These are phyloP conservation scores for Anolis carolinensis DNA, from an alignment of 2,113 vertebrate species.

Conservation along the genomic window DNA sequence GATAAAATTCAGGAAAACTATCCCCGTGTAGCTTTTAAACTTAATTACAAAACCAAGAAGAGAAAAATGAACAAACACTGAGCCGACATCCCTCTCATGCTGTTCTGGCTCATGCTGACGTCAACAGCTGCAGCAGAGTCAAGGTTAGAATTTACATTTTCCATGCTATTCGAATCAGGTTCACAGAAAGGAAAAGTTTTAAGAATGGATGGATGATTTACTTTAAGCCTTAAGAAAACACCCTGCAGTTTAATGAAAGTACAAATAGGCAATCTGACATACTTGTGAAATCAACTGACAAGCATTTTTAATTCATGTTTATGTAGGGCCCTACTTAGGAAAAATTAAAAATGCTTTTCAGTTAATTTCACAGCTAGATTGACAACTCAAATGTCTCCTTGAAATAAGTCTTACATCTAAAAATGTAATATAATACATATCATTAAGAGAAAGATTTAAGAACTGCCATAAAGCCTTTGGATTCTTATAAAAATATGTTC, in stretches of 20 bases:
- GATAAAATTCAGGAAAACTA: background rate
- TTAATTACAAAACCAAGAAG: background rate
- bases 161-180: background rate
- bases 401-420: background rate
- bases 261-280: too few species aligned
- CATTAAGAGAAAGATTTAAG: too few species aligned
- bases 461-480: background rate
- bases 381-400: background rate
- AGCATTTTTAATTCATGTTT: background rate
- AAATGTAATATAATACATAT: background rate
- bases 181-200: background rate
- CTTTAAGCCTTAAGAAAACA: background rate
- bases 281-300: background rate
- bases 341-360: too few species aligned
- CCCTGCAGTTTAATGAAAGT: background rate
- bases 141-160: background rate
- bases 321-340: background rate
- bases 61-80: background rate
- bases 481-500: background rate
- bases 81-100: background rate
- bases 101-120: background rate
- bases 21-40: background rate
- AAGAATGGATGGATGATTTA: background rate
- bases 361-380: background rate
- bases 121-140: background rate